Evolutionary conservation across 2,113 vertebrate genomes (phyloP).

Genomic region (Labeo rohita): DNA sequence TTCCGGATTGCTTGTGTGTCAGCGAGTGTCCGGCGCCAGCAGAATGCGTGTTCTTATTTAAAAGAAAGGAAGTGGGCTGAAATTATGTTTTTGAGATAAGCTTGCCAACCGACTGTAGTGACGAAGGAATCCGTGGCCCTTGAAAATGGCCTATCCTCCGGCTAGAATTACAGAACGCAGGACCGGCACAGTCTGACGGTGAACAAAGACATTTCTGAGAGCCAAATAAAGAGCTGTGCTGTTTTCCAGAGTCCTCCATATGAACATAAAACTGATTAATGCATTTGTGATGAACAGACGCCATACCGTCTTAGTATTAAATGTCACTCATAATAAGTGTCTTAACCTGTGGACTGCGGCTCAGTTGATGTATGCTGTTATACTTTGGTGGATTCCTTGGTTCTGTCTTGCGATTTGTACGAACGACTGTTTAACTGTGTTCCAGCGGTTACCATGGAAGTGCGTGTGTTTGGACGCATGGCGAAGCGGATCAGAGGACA

Average conservation of each 20-base stretch:
- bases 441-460: conserved; percentile 25
- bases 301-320: conserved; percentile 33
- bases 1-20: conserved; percentile 66
- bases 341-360: conserved; percentile 15
- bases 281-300: conserved; percentile 22
- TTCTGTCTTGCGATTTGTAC: conserved; percentile 8
- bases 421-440: conserved; percentile 28
- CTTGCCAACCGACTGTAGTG: conserved; percentile 59
- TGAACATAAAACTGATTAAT: conserved; percentile 38
- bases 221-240: conserved; percentile 16
- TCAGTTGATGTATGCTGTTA: conserved; percentile 20
- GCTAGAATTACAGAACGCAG: conserved; percentile 39
- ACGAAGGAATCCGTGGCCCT: conserved; percentile 40
- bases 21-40: conserved; percentile 64
- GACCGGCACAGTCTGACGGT: neutral
- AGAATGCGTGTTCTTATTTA: conserved; percentile 64
- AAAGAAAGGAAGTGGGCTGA: conserved; percentile 64
- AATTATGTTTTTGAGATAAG: conserved; percentile 69
- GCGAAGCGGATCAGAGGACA: neutral
- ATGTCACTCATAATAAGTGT: conserved; percentile 30
- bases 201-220: conserved; percentile 14
- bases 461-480: neutral
- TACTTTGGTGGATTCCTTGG: neutral
- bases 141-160: conserved; percentile 31
- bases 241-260: conserved; percentile 14